These are phyloP conservation scores for Thripadectes ignobilis DNA, from an alignment of 2,797 vertebrate genomes.

Conservation along the genomic window DNA sequence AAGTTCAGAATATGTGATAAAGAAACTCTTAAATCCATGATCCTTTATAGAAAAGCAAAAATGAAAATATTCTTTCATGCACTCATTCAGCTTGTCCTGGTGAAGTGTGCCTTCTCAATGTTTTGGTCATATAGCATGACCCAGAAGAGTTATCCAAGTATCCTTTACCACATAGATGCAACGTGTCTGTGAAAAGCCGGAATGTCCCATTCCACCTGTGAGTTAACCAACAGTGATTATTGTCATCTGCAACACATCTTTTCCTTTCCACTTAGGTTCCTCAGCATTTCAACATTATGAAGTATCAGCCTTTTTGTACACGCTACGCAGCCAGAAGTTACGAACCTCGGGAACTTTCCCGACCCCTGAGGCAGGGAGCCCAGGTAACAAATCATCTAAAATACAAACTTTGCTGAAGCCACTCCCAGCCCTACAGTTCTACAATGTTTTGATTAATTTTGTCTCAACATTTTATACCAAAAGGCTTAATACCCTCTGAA, in stretches of 20 bases:
- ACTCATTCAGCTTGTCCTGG: background rate
- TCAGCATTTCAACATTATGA: slow-evolving; percentile 70
- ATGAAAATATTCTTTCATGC: background rate
- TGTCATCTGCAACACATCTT: background rate
- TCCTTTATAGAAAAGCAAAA: background rate
- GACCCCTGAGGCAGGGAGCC: slow-evolving; percentile 71
- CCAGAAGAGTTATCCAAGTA: background rate
- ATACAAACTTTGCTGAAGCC: background rate
- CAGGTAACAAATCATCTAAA: slow-evolving; percentile 63
- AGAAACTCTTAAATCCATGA: background rate
- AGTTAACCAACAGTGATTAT: background rate
- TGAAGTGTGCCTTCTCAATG: background rate
- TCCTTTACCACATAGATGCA: background rate
- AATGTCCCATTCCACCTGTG: background rate
- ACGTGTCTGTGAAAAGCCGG: background rate
- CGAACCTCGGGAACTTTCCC: slow-evolving; percentile 57
- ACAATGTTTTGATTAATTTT: background rate
- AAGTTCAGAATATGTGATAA: background rate
- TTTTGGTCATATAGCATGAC: background rate
- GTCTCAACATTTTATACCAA: background rate
- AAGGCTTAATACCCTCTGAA: background rate
- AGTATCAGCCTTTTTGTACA: slow-evolving; percentile 67
- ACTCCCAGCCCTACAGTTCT: background rate
- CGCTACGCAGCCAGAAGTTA: slow-evolving; percentile 63
- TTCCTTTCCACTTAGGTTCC: slow-evolving; percentile 70